phyloP scores from a whole-genome alignment of 1,140 invertebrate species.

The Orussus abietinus region DNA sequence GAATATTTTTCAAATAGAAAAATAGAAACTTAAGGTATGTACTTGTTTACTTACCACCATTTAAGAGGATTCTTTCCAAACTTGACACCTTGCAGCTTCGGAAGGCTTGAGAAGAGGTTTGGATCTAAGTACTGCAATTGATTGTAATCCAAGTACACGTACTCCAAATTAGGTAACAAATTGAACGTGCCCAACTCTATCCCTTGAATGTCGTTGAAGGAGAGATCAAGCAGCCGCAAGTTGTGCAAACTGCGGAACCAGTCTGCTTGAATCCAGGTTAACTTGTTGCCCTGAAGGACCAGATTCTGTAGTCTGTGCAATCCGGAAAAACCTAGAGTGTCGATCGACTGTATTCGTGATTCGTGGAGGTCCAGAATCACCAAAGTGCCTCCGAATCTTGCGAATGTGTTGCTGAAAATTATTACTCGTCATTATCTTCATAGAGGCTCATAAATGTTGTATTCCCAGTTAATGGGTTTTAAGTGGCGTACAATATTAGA shows the following conservation, averaged over 20 bases:
- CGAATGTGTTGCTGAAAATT: conserved; percentile 32
- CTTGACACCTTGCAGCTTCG: conserved; percentile 32
- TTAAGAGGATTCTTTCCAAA: conserved; percentile 38
- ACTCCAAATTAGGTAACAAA: conserved; percentile 28
- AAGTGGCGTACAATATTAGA: neutral
- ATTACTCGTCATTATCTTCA: no score
- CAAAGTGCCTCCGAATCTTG: conserved; percentile 25
- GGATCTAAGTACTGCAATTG: conserved; percentile 28
- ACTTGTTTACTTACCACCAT: conserved; percentile 44
- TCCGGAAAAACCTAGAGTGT: conserved; percentile 26
- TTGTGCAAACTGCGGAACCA: conserved; percentile 32
- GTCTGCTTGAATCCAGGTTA: conserved; percentile 21
- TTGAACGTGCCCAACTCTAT: conserved; percentile 29
- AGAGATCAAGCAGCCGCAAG: conserved; percentile 34
- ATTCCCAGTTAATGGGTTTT: no score
- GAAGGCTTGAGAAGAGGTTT: conserved; percentile 27
- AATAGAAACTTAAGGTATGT: conserved; percentile 3
- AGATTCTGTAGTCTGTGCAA: conserved; percentile 32
- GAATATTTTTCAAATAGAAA: neutral
- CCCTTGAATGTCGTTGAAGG: conserved; percentile 35
- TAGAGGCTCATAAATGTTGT: no score
- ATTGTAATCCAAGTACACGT: conserved; percentile 40
- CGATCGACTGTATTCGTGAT: conserved; percentile 26
- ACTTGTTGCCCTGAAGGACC: conserved; percentile 38
- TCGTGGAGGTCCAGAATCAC: conserved; percentile 29